Conservation (phyloP, 2,888 invertebrate genomes). For the Axea sp. region DNA sequence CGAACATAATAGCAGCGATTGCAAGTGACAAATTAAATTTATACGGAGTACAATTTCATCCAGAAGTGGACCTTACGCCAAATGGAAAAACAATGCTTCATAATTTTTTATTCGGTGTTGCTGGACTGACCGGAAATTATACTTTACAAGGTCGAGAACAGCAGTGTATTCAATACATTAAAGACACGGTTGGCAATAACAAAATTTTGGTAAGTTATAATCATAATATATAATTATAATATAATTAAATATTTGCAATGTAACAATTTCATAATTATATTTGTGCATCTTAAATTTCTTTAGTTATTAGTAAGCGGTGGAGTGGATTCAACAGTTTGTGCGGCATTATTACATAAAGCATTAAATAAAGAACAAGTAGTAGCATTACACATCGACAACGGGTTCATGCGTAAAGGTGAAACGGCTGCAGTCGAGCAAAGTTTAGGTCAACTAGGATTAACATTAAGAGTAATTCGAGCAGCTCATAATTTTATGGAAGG, state of each 20-base stretch:
- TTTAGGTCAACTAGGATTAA: slow-evolving; percentile 89
- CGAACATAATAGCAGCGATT: slow-evolving; percentile 91
- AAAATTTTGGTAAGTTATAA: slow-evolving; percentile 94
- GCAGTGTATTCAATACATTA: slow-evolving; percentile 95
- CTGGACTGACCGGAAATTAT: slow-evolving; percentile 91
- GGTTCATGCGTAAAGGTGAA: slow-evolving; percentile 98
- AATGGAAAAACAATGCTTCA: slow-evolving; percentile 95
- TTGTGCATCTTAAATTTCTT: neutral
- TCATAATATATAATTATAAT: no score
- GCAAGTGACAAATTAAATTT: slow-evolving; percentile 93
- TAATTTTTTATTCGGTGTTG: slow-evolving; percentile 96
- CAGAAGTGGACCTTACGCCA: slow-evolving; percentile 97
- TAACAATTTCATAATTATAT: no score
- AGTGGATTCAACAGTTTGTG: slow-evolving; percentile 99
- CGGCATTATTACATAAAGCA: slow-evolving; percentile 94
- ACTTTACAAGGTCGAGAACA: slow-evolving; percentile 93
- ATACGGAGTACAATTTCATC: slow-evolving; percentile 99
- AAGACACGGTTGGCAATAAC: slow-evolving; percentile 91
- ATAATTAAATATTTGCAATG: no score
- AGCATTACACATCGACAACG: slow-evolving; percentile 98
- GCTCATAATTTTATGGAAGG: slow-evolving; percentile 86
- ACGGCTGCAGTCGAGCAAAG: slow-evolving; percentile 92
- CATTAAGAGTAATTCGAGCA: slow-evolving; percentile 88
- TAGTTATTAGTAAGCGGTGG: slow-evolving; percentile 97
- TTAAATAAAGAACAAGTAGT: slow-evolving; percentile 94